Evolutionary conservation across 2,113 vertebrate genomes (phyloP), one percentile per base, ranked within the genome.

Genomic region (Macrotis lagotis): DNA sequence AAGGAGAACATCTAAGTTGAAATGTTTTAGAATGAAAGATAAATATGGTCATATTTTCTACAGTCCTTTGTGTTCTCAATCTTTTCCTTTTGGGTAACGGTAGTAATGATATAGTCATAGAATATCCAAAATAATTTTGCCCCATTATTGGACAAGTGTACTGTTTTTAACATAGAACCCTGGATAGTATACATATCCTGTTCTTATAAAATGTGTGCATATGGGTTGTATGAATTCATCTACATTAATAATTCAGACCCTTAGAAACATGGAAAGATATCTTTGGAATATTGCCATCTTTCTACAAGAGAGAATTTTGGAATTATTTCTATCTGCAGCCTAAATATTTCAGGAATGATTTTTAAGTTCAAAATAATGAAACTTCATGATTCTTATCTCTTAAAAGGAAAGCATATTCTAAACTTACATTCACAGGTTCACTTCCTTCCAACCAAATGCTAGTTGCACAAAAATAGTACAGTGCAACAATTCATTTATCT

Each of bases 1-100:
- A 91, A 88, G 83, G 3, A 31, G 59, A 92, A 91, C 83, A 92
- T 49, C 91, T 22, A 95, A 93, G 59, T 50, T 66, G 89, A 93
- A 88, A 93, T 50, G 53, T 31, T 51, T 47, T 93, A 90, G 19
- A 3, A 51, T 90, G 51, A 96, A 95, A 93, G 91, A 92, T 50
- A 74, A 96, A 92, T 25, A 59, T 8, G 19, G 44, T 55, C 8
- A 92, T 51, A 92, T 53, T 94, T 83, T 22, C 14, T 88, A 89
- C 37, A 37, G 51, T 59, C 91, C 50, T 97, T 92, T 50, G 89
- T 59, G 83, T 83, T 48, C 37, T 24, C 50, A 48, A 3, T 51
- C 93, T 96, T 55, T 89, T 16, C 90, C 44, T 90, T 94, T 90
- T 2, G 93, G 0, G 74, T 48, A 47, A 90, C 59, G 22, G 48